Conservation (phyloP, 2,113 vertebrate genomes). For the Lampris incognitus region DNA sequence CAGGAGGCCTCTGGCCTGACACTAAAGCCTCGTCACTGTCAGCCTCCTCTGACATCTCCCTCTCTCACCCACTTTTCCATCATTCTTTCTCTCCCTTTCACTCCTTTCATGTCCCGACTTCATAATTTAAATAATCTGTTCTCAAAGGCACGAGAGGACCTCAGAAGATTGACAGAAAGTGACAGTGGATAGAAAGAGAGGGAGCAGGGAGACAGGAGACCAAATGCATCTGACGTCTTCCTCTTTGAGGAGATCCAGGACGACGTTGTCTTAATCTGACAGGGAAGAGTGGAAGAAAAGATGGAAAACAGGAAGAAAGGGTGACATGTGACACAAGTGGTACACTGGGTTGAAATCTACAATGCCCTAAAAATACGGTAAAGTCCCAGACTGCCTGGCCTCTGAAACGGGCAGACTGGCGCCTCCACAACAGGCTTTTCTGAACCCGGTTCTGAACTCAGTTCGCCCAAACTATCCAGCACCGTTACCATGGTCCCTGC, state of each 20-base stretch:
- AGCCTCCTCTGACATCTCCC: constrained; percentile 2
- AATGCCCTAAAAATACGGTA: not conserved
- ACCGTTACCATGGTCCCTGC: constrained; percentile 66
- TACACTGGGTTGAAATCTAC: not conserved
- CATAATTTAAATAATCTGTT: constrained; percentile 23
- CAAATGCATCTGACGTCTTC: not conserved
- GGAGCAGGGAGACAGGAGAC: not conserved
- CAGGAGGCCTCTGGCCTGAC: constrained; percentile 43
- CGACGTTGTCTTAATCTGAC: constrained; percentile 14
- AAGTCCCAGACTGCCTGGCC: not conserved
- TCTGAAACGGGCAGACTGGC: not conserved
- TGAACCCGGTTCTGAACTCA: not conserved
- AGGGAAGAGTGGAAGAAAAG: constrained; percentile 9
- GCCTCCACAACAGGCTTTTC: too few species aligned
- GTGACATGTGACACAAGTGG: not conserved
- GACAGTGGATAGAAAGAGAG: not conserved
- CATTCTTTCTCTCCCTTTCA: constrained; percentile 9
- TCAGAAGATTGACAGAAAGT: not conserved
- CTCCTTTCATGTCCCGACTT: constrained; percentile 31
- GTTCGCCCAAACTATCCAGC: not conserved
- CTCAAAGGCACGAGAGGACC: not conserved
- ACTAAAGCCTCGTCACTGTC: constrained; percentile 39
- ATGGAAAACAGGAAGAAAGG: constrained; percentile 6
- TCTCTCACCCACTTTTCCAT: constrained; percentile 29
- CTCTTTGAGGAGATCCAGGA: not conserved